Base-by-base conservation (phyloP, 2,797 vertebrate species). In the Chrosomus eos region DNA sequence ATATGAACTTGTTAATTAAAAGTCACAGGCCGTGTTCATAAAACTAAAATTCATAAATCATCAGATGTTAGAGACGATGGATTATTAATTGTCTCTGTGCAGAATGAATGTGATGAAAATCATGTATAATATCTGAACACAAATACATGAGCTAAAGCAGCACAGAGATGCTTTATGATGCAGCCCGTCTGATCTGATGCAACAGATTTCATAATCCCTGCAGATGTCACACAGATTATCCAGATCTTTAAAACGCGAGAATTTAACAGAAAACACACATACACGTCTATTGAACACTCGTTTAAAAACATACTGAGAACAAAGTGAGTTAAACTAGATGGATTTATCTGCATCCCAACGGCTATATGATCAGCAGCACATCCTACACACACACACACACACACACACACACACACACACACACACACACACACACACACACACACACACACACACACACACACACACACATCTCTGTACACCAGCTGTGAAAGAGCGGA, bases 161-260 rank as follows among this genome's bases (percentile, higher is more conserved):
- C 7, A 73, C 10, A 73, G 36, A 40, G 33, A 70, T 38, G 79
- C 14, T 76, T 23, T 26, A 16, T 26, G 53, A 26, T 21, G 55
- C 38, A 28, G n/a, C 28, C 36, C 26, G 18, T 53, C 21, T 68
- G 23, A 68, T 67, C 66, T 84, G 83, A 60, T 70, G 73, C 74
- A 84, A 58, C 74, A 84, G 64, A 77, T 84, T 70, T 84, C 73
- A 78, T 60, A 78, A 84, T 51, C 58, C 73, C 82, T 23, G 60
- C 81, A 55, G 45, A 81, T 55, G 10, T 33, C 31, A 53, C 10
- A n/a, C 51, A 64, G 28, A 64, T 74, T 26, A 76, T 66, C 18
- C 53, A 45, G 38, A 26, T n/a, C 31, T 60, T 26, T 60, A n/a
- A 58, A 76, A 40, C 13, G n/a, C 33, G 33, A 77, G 48, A 13